phyloP scores from a whole-genome alignment of 2,888 invertebrate genomes.

The Dasypogon diadema region DNA sequence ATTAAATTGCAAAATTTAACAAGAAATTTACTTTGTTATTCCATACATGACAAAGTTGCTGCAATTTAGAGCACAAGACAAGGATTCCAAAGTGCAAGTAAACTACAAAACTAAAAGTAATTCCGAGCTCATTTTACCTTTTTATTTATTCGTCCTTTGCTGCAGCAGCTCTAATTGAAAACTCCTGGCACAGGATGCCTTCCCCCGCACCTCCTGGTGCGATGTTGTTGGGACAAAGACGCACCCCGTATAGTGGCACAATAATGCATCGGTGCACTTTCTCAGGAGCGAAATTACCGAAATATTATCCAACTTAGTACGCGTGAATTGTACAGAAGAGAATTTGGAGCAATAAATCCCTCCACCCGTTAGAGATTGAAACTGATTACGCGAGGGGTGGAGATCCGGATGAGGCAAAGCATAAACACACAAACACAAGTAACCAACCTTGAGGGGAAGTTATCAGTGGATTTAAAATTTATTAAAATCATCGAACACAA shows the following conservation, averaged over 20 bases:
- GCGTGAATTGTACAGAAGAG: constrained; percentile 32
- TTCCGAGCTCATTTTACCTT: constrained; percentile 37
- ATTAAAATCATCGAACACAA: constrained; percentile 28
- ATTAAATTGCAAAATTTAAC: constrained; percentile 39
- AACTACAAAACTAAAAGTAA: constrained; percentile 38
- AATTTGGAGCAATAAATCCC: background rate
- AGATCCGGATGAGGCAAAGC: background rate
- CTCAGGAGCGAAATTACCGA: constrained; percentile 40
- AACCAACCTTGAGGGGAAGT: background rate
- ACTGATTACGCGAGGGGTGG: background rate
- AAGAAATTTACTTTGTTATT: constrained; percentile 24
- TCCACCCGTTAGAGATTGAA: constrained; percentile 2
- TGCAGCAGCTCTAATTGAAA: constrained; percentile 27
- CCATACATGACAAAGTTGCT: constrained; percentile 20
- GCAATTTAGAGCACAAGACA: constrained; percentile 1
- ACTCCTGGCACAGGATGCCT: background rate
- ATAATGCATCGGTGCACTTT: constrained; percentile 37
- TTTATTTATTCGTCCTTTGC: constrained; percentile 38
- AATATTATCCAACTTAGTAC: constrained; percentile 33
- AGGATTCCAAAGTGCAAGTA: background rate
- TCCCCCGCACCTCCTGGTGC: background rate
- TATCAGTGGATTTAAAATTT: constrained; percentile 19
- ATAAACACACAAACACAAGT: constrained; percentile 4
- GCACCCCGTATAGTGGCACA: constrained; percentile 18
- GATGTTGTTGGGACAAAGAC: constrained; percentile 8